phyloP scores from a whole-genome alignment of 2,797 vertebrate species.

The Otolemur crassicaudatus region DNA sequence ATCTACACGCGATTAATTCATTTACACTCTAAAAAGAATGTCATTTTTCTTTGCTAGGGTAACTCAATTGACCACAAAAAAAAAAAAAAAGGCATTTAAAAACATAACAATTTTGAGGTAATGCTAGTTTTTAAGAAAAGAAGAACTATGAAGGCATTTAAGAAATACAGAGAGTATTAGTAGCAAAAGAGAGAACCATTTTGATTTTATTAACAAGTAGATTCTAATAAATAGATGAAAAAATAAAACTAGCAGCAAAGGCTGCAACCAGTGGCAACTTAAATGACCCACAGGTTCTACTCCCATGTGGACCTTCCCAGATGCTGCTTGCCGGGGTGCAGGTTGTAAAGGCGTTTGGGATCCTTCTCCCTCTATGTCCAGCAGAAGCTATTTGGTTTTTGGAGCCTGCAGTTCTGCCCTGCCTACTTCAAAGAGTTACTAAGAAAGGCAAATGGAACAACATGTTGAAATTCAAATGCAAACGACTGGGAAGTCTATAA shows the following conservation, averaged over 20 bases:
- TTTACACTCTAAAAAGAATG: background rate
- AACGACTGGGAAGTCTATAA: background rate
- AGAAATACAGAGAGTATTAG: background rate
- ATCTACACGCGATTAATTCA: background rate
- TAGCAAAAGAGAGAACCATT: background rate
- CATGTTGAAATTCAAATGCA: background rate
- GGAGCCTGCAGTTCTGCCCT: background rate
- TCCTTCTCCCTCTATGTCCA: background rate
- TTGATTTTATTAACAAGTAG: background rate
- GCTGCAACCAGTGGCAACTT: background rate
- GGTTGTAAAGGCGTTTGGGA: accelerated
- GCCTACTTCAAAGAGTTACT: background rate
- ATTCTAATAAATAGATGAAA: background rate
- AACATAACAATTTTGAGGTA: background rate
- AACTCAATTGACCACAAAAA: background rate
- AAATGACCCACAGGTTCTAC: background rate
- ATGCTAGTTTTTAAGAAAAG: background rate
- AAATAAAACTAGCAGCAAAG: background rate
- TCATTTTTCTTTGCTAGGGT: background rate
- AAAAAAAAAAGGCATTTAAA: background rate
- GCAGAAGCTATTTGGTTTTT: background rate
- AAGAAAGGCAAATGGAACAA: background rate
- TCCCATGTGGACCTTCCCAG: background rate
- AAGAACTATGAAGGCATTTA: background rate
- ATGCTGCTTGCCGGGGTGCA: accelerated